These are phyloP conservation scores for Agonum fuliginosum DNA, from an alignment of 2,888 invertebrate species.

Conservation along the genomic window DNA sequence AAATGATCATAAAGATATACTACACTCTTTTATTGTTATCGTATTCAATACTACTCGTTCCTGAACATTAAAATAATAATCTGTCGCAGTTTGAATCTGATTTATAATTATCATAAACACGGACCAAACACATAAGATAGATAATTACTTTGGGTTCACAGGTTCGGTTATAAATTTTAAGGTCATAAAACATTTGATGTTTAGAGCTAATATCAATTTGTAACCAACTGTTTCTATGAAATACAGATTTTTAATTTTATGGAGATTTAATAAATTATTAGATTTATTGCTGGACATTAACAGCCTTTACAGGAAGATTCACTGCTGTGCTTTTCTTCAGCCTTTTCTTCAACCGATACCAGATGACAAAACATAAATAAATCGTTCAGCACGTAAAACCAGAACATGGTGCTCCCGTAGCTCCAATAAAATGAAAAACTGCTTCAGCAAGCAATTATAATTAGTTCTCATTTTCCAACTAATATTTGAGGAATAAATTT, in stretches of 20 bases:
- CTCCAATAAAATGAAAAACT: too few relatives aligned
- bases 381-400: too few relatives aligned
- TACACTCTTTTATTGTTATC: conserved; percentile 50
- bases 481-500: too few relatives aligned
- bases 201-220: conserved; percentile 59
- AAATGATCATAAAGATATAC: conserved; percentile 55
- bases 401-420: too few relatives aligned
- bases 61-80: conserved; percentile 54
- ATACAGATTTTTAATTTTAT: conserved; percentile 57
- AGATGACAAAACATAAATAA: too few relatives aligned
- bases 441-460: too few relatives aligned
- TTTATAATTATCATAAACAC: conserved; percentile 57
- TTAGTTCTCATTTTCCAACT: too few relatives aligned
- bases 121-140: conserved; percentile 36
- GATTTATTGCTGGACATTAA: conserved; percentile 53
- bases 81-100: conserved; percentile 53
- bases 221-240: conserved; percentile 54
- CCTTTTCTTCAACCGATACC: too few relatives aligned
- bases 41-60: conserved; percentile 37
- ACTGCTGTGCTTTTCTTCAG: conserved; percentile 18
- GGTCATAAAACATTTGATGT: conserved; percentile 51
- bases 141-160: conserved; percentile 41
- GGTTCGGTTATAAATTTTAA: conserved; percentile 47
- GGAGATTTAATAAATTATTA: conserved; percentile 59
- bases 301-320: conserved; percentile 27